Evolutionary conservation across 2,113 vertebrate species (phyloP).

Genomic region (Barbus barbus): DNA sequence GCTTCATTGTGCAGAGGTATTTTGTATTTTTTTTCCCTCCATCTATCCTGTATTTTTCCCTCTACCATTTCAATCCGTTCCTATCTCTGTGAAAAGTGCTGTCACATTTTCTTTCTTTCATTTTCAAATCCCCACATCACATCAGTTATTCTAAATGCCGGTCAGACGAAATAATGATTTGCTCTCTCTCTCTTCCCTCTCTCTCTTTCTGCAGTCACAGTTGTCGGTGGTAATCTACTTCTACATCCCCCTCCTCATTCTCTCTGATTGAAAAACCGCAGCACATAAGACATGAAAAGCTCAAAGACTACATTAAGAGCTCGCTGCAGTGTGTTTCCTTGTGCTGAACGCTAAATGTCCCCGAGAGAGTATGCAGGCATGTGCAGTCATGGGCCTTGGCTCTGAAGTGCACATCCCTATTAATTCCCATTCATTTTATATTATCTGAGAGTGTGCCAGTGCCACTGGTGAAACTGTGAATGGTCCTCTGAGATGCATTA

Average conservation of each 20-base stretch:
- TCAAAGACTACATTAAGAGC: conserved; percentile 56
- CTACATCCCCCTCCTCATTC: conserved; percentile 71
- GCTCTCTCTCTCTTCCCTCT: conserved; percentile 18
- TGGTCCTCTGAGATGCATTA: conserved; percentile 39
- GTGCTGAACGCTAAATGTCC: conserved; percentile 36
- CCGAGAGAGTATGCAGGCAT: conserved; percentile 52
- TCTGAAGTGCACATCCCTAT: conserved; percentile 67
- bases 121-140: conserved; percentile 70
- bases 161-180: conserved; percentile 68
- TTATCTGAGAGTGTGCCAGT: conserved; percentile 63
- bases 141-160: conserved; percentile 63
- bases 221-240: conserved; percentile 71
- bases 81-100: background rate
- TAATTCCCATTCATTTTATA: conserved; percentile 71
- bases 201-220: conserved; percentile 55
- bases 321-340: conserved; percentile 46
- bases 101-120: conserved; percentile 49
- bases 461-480: conserved; percentile 41
- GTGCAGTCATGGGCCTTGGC: conserved; percentile 52
- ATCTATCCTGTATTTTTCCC: conserved; percentile 15
- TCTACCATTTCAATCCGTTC: background rate
- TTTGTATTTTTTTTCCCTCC: conserved; percentile 8
- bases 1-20: conserved; percentile 23
- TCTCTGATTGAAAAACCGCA: conserved; percentile 70
- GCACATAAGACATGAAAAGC: conserved; percentile 59